Base-by-base conservation (phyloP, 1,140 invertebrate species). In the Pentalonia nigronervosa region DNA sequence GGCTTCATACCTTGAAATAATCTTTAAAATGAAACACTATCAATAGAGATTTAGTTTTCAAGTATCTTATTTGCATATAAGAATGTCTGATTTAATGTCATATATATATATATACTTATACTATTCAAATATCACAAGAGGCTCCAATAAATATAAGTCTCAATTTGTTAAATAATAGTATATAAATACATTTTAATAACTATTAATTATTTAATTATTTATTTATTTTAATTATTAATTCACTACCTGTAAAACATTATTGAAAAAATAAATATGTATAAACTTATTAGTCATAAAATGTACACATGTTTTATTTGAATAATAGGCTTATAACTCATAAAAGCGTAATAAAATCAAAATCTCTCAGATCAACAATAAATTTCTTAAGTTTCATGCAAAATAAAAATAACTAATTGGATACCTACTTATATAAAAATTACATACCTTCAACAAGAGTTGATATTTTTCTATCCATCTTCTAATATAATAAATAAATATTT, bases 371-470 rank as follows among this genome's bases (percentile, higher is more conserved):
- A 67, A 67, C 30, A 76, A 76, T 76, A 76, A 6, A 76, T 76
- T 21, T 6, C 0, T 1, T 17, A 76, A 34, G 17, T 76, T 17
- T n/a, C 11, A n/a, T 76, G 45, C 25, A 9, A 45, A 84, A 41
- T 45, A 25, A 84, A 84, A 84, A 45, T 45, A 30, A 84, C 45
- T 41, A 84, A 45, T 45, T 67, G 14, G 14, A 25, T 45, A 47
- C 45, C 21, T 41, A 87, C 25, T 48, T 87, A 89, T 90, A 48
- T 34, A n/a, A 67, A 91, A 17, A 81, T 45, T 81, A 67, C 34
- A 7, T 91, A 91, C 91, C 91, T 84, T 50, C 91, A 81, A 83
- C 30, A 83, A 83, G 23, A 83, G 20, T 81, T 84, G 23, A 92
- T 36, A 84, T 23, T 36, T 83, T 76, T 3, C 0, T 50, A 53